phyloP scores from a whole-genome alignment of 53 echinoderm and acorn worm species.

The Arbacia lixula region DNA sequence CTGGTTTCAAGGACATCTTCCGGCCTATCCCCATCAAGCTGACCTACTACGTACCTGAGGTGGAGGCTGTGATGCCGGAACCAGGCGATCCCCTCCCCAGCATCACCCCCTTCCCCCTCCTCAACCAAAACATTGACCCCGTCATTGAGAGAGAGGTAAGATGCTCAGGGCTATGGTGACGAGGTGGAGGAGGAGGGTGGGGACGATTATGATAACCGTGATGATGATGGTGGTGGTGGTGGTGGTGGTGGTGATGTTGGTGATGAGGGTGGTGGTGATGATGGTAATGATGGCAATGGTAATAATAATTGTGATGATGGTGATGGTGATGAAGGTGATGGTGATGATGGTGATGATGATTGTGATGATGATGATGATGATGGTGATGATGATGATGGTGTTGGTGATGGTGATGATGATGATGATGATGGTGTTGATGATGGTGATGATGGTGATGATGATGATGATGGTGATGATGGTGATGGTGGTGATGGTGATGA shows the following conservation, averaged over 20 bases:
- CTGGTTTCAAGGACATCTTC: conserved; percentile 70
- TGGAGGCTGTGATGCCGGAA: conserved; percentile 57
- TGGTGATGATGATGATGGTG: conserved; percentile 47
- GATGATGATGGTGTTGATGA: conserved; percentile 8
- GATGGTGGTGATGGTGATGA: neutral
- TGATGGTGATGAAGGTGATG: too few species aligned
- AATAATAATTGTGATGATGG: too few species aligned
- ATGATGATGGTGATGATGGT: neutral
- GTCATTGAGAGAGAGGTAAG: conserved; percentile 9
- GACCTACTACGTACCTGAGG: conserved; percentile 62
- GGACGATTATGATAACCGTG: too few species aligned
- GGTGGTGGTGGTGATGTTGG: too few species aligned
- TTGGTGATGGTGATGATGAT: conserved; percentile 24
- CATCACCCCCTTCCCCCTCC: conserved; percentile 52
- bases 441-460: neutral
- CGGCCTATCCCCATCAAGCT: conserved; percentile 75
- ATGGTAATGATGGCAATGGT: too few species aligned
- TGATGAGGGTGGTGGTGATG: too few species aligned
- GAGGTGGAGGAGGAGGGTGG: too few species aligned
- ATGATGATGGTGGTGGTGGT: too few species aligned
- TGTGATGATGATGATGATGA: too few species aligned
- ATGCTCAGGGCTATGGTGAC: neutral
- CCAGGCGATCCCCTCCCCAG: conserved; percentile 73
- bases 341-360: too few species aligned
- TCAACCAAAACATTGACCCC: conserved; percentile 26